Conservation (phyloP, 2,113 vertebrate species). For the Porphyrio hochstetteri region DNA sequence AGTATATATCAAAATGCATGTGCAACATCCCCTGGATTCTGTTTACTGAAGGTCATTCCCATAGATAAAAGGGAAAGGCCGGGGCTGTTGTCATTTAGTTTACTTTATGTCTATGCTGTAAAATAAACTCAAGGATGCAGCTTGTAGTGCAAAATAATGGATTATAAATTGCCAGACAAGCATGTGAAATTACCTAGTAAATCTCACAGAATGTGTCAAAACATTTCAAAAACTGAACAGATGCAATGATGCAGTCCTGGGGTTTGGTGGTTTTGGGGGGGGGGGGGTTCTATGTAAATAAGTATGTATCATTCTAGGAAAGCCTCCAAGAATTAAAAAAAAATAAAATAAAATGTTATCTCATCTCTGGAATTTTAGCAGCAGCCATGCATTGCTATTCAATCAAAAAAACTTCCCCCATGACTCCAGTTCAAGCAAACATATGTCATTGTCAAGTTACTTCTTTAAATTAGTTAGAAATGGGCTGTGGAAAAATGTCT, state of each 20-base stretch:
- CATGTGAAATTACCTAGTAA: constrained; percentile 36
- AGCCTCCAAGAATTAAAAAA: not conserved
- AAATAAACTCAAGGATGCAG: constrained; percentile 55
- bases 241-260: not conserved
- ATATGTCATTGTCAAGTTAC: not conserved
- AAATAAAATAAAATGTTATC: not conserved
- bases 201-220: constrained; percentile 38
- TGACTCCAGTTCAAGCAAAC: not conserved
- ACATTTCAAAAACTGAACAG: constrained; percentile 9
- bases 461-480: not conserved
- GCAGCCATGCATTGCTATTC: not conserved
- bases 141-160: constrained; percentile 25
- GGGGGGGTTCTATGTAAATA: not conserved
- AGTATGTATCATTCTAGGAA: not conserved
- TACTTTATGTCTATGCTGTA: constrained; percentile 10
- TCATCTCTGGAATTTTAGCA: constrained; percentile 12
- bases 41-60: constrained; percentile 27
- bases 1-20: constrained; percentile 1
- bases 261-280: not conserved
- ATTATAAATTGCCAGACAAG: constrained; percentile 30
- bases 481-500: not conserved
- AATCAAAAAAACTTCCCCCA: not conserved
- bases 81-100: constrained; percentile 9
- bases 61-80: constrained; percentile 2
- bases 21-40: not conserved